Percentiles rank a stretch among this genome's conserved stretches.
Evolutionary conservation across 2,113 vertebrate genomes (phyloP).

Genomic region (Smithornis capensis): DNA sequence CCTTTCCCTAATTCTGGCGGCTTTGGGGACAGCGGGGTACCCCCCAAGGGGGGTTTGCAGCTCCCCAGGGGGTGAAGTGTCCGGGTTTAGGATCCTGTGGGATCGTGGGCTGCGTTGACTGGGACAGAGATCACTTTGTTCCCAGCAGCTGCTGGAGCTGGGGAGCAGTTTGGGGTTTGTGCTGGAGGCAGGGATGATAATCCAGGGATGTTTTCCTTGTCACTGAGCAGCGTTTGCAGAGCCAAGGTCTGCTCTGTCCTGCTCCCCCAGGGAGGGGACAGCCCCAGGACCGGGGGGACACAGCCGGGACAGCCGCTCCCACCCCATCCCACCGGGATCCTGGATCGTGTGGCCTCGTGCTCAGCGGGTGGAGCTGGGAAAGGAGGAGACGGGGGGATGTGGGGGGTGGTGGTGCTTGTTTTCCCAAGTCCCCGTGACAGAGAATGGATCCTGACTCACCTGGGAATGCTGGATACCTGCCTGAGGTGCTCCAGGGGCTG

Average conservation of each 20-base stretch:
- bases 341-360: accelerated
- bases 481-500: not conserved
- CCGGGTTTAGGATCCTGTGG: not conserved
- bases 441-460: not conserved
- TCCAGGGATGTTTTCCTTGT: not conserved
- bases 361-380: not conserved
- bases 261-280: not conserved
- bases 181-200: not conserved
- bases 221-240: not conserved
- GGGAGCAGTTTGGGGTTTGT: not conserved
- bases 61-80: accelerated
- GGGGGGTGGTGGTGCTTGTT: not conserved
- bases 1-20: accelerated
- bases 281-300: accelerated
- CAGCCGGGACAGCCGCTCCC: accelerated
- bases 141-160: not conserved
- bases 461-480: not conserved
- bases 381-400: not conserved
- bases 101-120: not conserved
- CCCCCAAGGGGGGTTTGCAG: not conserved
- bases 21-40: not conserved
- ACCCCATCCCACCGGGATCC: accelerated
- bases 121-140: not conserved
- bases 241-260: not conserved
- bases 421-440: not conserved